phyloP scores from a whole-genome alignment of 2,113 vertebrate genomes.

The Epinephelus lanceolatus region DNA sequence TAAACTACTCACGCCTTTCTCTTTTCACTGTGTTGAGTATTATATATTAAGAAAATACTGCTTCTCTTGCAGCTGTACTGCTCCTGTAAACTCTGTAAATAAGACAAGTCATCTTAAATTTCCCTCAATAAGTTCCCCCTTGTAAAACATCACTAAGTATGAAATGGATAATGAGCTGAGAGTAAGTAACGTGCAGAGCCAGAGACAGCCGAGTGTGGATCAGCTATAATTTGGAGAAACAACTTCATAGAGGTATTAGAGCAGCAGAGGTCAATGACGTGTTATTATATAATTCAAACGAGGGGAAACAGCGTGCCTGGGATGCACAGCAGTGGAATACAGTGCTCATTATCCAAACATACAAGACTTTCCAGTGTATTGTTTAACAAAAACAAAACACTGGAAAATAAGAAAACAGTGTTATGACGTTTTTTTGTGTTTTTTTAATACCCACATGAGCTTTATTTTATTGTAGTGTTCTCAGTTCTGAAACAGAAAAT shows the following conservation, averaged over 20 bases:
- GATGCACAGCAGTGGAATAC: conserved; percentile 31
- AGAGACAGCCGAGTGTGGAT: conserved; percentile 16
- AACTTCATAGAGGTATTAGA: conserved; percentile 51
- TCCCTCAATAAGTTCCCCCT: conserved; percentile 3
- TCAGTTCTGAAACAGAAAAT: no score
- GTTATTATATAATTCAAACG: conserved; percentile 52
- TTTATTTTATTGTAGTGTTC: no score
- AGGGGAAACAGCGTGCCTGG: conserved; percentile 12
- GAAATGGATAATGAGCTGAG: conserved; percentile 54
- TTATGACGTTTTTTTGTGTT: no score
- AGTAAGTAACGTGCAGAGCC: conserved; percentile 45
- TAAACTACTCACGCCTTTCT: conserved; percentile 3
- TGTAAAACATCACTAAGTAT: conserved; percentile 45
- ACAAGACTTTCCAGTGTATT: conserved; percentile 1
- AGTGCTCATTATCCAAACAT: conserved; percentile 19
- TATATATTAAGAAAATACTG: background rate
- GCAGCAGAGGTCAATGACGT: conserved; percentile 61
- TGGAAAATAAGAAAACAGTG: background rate
- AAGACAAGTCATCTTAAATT: conserved; percentile 39
- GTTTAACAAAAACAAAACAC: background rate
- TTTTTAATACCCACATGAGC: no score
- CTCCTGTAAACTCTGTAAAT: conserved; percentile 35
- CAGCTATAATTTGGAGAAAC: conserved; percentile 45
- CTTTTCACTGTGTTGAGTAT: background rate
- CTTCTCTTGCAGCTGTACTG: conserved; percentile 4